Evolutionary conservation across 2,888 invertebrate species (phyloP).

Genomic region (Rotaria socialis): DNA sequence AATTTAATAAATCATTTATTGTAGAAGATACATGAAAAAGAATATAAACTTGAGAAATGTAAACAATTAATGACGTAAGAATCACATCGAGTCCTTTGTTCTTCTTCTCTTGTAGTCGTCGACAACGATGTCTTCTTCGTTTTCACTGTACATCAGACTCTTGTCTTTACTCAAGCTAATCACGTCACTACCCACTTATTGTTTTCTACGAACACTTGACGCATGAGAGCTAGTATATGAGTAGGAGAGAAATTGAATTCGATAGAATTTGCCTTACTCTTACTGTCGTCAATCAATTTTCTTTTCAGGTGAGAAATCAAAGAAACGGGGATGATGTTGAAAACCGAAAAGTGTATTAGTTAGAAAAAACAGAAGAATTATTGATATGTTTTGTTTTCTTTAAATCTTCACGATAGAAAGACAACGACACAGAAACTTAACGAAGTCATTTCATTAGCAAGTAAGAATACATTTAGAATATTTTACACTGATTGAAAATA

Average conservation of each 20-base stretch:
- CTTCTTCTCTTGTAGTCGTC: background rate
- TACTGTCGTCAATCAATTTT: background rate
- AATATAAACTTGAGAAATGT: background rate
- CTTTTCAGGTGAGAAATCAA: background rate
- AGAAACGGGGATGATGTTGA: too few species aligned
- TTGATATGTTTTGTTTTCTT: background rate
- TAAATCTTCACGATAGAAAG: background rate
- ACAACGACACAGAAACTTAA: background rate
- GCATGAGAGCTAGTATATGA: background rate
- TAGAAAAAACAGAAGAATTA: too few species aligned
- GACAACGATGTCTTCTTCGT: background rate
- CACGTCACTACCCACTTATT: background rate
- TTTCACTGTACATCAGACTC: background rate
- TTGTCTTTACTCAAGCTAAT: background rate
- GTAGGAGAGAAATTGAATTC: background rate
- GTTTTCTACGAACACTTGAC: constrained; percentile 7
- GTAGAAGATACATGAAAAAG: background rate
- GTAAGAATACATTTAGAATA: background rate
- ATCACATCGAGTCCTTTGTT: background rate
- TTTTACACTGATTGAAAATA: background rate
- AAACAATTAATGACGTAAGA: background rate
- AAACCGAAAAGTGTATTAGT: too few species aligned
- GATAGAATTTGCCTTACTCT: background rate
- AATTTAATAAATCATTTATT: constrained; percentile 1
- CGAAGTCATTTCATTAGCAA: background rate